Conservation (phyloP, 1,140 invertebrate species). For the Zaprionus gabonicus region DNA sequence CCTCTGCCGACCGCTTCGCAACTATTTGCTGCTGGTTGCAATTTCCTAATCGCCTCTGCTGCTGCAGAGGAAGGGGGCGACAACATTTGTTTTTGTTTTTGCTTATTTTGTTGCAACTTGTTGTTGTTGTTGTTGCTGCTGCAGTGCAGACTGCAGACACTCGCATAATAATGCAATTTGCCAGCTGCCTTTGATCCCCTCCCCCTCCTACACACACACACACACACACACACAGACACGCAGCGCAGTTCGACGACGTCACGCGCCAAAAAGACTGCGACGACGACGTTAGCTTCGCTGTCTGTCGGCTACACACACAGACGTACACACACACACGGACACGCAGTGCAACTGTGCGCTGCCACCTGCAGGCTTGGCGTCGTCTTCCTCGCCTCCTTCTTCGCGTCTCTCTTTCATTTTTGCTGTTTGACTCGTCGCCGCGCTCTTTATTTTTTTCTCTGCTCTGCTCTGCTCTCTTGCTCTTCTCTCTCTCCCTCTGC, state of each 20-base stretch:
- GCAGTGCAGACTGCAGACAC: slow-evolving; percentile 81
- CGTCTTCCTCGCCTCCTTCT: slow-evolving; percentile 24
- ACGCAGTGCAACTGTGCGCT: slow-evolving; percentile 45
- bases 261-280: slow-evolving; percentile 77
- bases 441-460: slow-evolving; percentile 4
- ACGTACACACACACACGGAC: slow-evolving; percentile 10
- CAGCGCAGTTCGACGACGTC: slow-evolving; percentile 58
- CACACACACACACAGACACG: slow-evolving; percentile 15
- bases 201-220: slow-evolving; percentile 10
- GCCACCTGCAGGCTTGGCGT: slow-evolving; percentile 68
- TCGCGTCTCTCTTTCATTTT: slow-evolving; percentile 15
- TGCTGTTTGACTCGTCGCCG: slow-evolving; percentile 46
- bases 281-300: slow-evolving; percentile 51
- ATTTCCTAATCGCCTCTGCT: slow-evolving; percentile 42
- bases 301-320: slow-evolving; percentile 44
- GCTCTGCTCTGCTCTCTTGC: background rate
- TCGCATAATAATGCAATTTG: slow-evolving; percentile 84
- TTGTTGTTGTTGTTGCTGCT: slow-evolving; percentile 44
- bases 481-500: background rate
- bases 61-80: slow-evolving; percentile 1
- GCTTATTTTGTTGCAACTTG: slow-evolving; percentile 76
- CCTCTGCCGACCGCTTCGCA: slow-evolving; percentile 1
- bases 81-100: slow-evolving; percentile 62
- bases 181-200: slow-evolving; percentile 52
- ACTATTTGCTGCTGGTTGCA: slow-evolving; percentile 37